Conservation (phyloP, 1,140 invertebrate genomes). For the Drosophila elegans region DNA sequence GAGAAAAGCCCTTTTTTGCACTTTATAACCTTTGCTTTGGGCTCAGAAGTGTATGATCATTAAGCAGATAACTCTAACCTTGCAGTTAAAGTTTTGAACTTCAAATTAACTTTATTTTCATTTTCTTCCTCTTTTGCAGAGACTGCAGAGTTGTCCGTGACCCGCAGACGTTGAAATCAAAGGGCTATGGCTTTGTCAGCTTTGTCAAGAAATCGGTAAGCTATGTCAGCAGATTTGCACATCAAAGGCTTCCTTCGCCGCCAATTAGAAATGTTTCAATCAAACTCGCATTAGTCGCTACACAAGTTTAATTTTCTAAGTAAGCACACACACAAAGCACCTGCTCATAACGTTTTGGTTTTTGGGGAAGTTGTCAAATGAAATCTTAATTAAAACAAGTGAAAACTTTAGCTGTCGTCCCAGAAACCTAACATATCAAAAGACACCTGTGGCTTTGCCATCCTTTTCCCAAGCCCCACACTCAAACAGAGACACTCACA, state of each 20-base stretch:
- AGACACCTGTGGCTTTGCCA: slow-evolving; percentile 52
- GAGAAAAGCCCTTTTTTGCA: too few species aligned
- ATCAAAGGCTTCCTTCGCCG: slow-evolving; percentile 44
- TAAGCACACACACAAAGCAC: slow-evolving; percentile 23
- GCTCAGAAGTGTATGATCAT: slow-evolving; percentile 36
- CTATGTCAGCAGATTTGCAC: slow-evolving; percentile 54
- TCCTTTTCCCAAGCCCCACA: neutral
- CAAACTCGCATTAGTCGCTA: slow-evolving; percentile 46
- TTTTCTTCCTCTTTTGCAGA: slow-evolving; percentile 87
- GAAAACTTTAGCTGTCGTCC: slow-evolving; percentile 43
- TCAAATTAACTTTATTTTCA: slow-evolving; percentile 24
- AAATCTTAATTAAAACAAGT: slow-evolving; percentile 63
- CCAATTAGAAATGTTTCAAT: slow-evolving; percentile 59
- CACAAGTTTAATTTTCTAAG: slow-evolving; percentile 60
- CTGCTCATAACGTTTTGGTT: slow-evolving; percentile 26
- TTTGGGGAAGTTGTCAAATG: slow-evolving; percentile 19
- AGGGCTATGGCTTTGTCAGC: slow-evolving; percentile 99
- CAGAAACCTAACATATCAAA: slow-evolving; percentile 59
- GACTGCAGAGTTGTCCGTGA: slow-evolving; percentile 99
- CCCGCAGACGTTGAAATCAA: slow-evolving; percentile 99
- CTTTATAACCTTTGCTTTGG: slow-evolving; percentile 1
- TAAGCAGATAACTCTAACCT: slow-evolving; percentile 28
- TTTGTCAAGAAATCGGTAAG: slow-evolving; percentile 99
- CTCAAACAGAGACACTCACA: neutral
- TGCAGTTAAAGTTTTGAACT: neutral